Conservation (phyloP, 2,888 invertebrate genomes). For the Ischnura elegans region DNA sequence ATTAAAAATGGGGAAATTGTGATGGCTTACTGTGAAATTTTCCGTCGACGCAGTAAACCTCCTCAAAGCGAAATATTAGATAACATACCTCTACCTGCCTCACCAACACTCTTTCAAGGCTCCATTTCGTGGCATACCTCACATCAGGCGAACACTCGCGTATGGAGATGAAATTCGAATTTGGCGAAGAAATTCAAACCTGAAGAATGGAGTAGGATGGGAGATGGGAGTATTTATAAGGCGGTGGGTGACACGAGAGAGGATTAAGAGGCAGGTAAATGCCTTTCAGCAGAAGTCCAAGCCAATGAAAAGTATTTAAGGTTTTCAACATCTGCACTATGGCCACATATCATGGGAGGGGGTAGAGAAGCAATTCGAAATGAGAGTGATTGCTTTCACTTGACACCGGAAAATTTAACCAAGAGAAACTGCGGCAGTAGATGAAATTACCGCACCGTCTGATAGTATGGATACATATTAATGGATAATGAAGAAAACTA, state of each 20-base stretch:
- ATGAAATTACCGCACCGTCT: no score
- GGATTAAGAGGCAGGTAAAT: neutral
- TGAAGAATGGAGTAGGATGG: neutral
- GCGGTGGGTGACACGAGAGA: neutral
- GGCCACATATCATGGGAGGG: neutral
- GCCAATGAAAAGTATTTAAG: neutral
- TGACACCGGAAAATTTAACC: no score
- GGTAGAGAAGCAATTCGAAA: neutral
- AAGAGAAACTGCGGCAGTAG: no score
- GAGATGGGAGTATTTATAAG: neutral
- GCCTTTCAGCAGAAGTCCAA: neutral
- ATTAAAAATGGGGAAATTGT: no score
- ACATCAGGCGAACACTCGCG: neutral
- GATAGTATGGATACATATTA: no score
- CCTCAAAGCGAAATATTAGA: no score
- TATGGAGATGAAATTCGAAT: conserved; percentile 14
- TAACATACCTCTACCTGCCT: no score
- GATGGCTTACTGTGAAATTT: no score
- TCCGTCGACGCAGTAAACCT: no score
- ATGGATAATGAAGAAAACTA: no score
- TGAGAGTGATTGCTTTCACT: neutral
- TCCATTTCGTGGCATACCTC: no score
- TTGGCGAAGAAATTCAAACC: neutral
- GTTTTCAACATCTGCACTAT: neutral
- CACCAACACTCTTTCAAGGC: no score